Base-by-base conservation (phyloP, 1,140 invertebrate genomes). In the Oncopodura yosiiana region DNA sequence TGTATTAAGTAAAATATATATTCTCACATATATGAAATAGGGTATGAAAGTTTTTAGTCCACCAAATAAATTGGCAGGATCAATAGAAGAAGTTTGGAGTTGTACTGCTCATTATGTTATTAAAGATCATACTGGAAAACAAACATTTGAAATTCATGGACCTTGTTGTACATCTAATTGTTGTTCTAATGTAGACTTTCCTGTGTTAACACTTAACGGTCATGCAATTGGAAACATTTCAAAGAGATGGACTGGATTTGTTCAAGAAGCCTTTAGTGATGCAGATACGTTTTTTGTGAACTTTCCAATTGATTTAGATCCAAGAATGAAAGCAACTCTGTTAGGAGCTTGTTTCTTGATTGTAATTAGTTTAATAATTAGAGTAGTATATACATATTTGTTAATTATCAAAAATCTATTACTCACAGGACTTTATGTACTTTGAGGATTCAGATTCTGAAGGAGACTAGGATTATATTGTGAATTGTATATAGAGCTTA, bases 71-170 rank as follows among this genome's bases (percentile, higher is more conserved):
- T n/a, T n/a, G n/a, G n/a, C n/a, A n/a, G n/a, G n/a, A n/a, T n/a
- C n/a, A n/a, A n/a, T n/a, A n/a, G n/a, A n/a, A n/a, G n/a, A n/a
- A n/a, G n/a, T n/a, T n/a, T n/a, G n/a, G n/a, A n/a, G 88, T 32
- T 82, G 79, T 65, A 77, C 75, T 37, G 87, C 89, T 1, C 77
- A 77, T 26, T 94, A 86, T 67, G 74, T 74, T n/a, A 77, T 95
- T 38, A 80, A 84, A 60, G 82, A 94, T 69, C 77, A 79, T 2
- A 67, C 76, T 8, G 87, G 83, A 21, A 79, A 89, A 49, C 79
- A 78, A 0, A 80, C 92, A 1, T 70, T 94, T 6, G 75, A 74
- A 53, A 85, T 95, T 61, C 81, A 87, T 69, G 90, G 90, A 5
- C 89, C 90, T 0, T 69, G 86, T 39, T 88, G 84, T 69, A 84